Base-by-base conservation (phyloP, 2,113 vertebrate species). In the Lanius ludovicianus region DNA sequence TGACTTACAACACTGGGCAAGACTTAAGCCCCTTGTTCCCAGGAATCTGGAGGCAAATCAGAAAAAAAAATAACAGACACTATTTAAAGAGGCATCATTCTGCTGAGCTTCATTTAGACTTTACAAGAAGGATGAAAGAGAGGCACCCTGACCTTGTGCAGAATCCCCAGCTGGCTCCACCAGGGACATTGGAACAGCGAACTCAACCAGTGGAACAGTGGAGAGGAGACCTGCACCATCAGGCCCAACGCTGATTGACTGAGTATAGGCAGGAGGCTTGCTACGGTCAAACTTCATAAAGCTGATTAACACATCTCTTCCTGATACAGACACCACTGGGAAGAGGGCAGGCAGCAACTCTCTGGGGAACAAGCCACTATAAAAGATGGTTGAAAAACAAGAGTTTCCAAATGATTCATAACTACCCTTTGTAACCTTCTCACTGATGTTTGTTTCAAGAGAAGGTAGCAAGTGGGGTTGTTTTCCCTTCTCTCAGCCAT, bases 1-100 rank as follows among this genome's bases (percentile, higher is more conserved):
- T 0, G 2, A 62, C 69, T 95, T 92, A 84, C 49, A 87, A 63
- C 90, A 42, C 76, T 84, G 73, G 31, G 69, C 41, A 90, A 94
- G 85, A 92, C 90, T 95, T 95, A 92, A 95, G 79, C 85, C 44
- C 44, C 85, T 96, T 92, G 88, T 94, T 92, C 85, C 69, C 57
- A 22, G 84, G 52, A 92, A 86, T 96, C 73, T 92, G 83, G 90
- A 90, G 55, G 76, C 68, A 84, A 94, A 93, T 87, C 56, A 84
- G 79, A 22, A 80, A 83, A 87, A 64, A 76, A 52, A 42, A 77
- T 7, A 92, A 33, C 50, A 91, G 47, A 37, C 15, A 37, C 37
- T 81, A 79, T 87, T 87, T 93, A 84, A 77, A 88, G 76, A 71
- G 94, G n/a, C 4, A 0, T 64, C 84, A 93, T 75, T 95, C 56